A percentile compares a stretch with the other conserved stretches of the same genome.
Conservation (phyloP, 2,113 vertebrate genomes). For the Melanostigma gelatinosum region DNA sequence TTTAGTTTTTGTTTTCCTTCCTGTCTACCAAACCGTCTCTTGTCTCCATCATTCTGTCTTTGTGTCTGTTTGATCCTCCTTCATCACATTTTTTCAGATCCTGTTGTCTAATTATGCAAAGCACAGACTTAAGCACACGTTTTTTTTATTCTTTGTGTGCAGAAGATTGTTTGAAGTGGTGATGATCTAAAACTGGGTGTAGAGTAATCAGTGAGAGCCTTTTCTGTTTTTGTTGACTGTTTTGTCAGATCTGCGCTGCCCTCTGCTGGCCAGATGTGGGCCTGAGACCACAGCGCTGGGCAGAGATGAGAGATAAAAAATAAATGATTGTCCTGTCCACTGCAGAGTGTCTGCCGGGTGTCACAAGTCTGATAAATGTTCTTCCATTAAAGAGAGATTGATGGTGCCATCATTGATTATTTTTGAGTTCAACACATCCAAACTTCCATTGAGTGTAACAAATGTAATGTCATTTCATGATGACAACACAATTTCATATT, state of each 20-base stretch:
- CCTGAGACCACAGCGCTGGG: background rate
- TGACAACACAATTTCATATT: background rate
- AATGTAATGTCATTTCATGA: background rate
- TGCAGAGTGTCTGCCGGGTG: background rate
- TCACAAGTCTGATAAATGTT: background rate
- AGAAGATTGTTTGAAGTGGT: background rate
- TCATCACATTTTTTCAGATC: background rate
- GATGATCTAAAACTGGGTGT: conserved; percentile 4
- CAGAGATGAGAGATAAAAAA: background rate
- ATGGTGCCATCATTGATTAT: background rate
- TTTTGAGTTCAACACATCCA: background rate
- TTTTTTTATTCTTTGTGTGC: background rate
- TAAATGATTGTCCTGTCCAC: background rate
- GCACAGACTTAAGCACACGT: background rate
- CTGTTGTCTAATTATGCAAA: background rate
- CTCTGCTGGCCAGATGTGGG: conserved; percentile 60
- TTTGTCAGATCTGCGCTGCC: conserved; percentile 43
- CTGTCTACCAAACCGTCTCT: conserved; percentile 10
- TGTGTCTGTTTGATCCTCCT: conserved; percentile 2
- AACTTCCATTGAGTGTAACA: background rate
- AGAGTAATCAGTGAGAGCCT: background rate
- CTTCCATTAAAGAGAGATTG: background rate
- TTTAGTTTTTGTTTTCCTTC: conserved; percentile 42
- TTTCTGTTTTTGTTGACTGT: background rate
- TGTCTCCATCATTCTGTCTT: background rate